Evolutionary conservation across 2,888 invertebrate genomes (phyloP).

Genomic region (Nezara viridula): DNA sequence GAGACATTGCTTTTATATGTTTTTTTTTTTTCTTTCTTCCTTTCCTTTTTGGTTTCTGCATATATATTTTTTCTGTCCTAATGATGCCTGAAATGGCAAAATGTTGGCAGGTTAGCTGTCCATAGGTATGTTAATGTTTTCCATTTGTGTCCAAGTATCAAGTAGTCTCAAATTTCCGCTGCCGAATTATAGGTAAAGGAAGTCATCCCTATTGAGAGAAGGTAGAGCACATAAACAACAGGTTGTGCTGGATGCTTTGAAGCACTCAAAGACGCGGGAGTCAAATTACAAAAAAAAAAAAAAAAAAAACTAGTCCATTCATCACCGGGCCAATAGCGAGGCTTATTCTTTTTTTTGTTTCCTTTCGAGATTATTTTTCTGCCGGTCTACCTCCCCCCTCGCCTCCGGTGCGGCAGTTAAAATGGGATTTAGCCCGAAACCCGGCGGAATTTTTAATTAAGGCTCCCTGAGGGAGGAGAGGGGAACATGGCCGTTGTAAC

Average conservation of each 20-base stretch:
- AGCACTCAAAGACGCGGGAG: conserved; percentile 10
- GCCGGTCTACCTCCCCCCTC: conserved; percentile 44
- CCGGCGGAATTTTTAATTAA: conserved; percentile 58
- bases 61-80: too few relatives aligned
- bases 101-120: too few relatives aligned
- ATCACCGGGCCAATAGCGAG: conserved; percentile 47
- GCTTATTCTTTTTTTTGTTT: conserved; percentile 39
- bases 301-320: conserved; percentile 47
- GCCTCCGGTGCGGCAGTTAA: conserved; percentile 40
- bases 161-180: too few relatives aligned
- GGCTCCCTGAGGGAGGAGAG: conserved; percentile 30
- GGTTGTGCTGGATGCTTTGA: neutral
- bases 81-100: too few relatives aligned
- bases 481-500: conserved; percentile 57
- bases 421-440: conserved; percentile 57
- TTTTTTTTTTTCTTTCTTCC: too few relatives aligned
- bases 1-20: too few relatives aligned
- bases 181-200: neutral
- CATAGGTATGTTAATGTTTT: too few relatives aligned
- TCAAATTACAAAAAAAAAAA: conserved; percentile 43
- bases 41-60: too few relatives aligned
- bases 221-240: conserved; percentile 30
- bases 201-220: neutral
- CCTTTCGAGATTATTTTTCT: conserved; percentile 46
- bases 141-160: too few relatives aligned